Evolutionary conservation across 2,888 invertebrate species (phyloP).

Genomic region (Minunthozetes semirufus): DNA sequence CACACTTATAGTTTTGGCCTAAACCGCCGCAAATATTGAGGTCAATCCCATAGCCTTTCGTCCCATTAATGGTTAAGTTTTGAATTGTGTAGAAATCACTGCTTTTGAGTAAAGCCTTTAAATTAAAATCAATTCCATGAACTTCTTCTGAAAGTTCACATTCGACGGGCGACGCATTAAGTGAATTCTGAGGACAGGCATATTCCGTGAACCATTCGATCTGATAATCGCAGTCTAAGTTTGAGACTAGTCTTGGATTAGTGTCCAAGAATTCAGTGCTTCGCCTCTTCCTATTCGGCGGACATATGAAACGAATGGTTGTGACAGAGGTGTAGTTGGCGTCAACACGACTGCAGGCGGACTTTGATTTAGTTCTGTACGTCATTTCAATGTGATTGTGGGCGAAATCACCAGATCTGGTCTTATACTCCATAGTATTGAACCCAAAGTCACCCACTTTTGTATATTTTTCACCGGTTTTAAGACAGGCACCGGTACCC

Average conservation of each 20-base stretch:
- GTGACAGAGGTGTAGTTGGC: neutral
- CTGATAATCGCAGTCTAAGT: slow-evolving; percentile 45
- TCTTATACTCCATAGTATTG: slow-evolving; percentile 7
- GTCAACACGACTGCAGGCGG: neutral
- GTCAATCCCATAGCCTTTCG: slow-evolving; percentile 20
- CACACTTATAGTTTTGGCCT: slow-evolving; percentile 21
- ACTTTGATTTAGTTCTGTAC: slow-evolving; percentile 25
- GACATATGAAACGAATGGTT: slow-evolving; percentile 31
- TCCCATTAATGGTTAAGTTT: neutral
- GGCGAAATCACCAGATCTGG: neutral
- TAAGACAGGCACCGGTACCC: slow-evolving; percentile 20
- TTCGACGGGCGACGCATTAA: slow-evolving; percentile 41
- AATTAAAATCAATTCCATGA: slow-evolving; percentile 47
- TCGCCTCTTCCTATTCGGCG: neutral
- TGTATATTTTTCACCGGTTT: neutral
- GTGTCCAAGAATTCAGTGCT: slow-evolving; percentile 12
- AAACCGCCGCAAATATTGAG: slow-evolving; percentile 40
- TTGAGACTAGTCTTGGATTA: slow-evolving; percentile 39
- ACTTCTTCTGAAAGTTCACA: slow-evolving; percentile 45
- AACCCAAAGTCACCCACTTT: slow-evolving; percentile 23
- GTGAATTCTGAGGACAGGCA: slow-evolving; percentile 46
- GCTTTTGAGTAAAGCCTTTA: slow-evolving; percentile 36
- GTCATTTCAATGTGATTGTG: slow-evolving; percentile 28
- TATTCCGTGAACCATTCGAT: slow-evolving; percentile 48
- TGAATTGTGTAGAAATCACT: slow-evolving; percentile 1